phyloP scores from a whole-genome alignment of 2,888 invertebrate species.

The Tanytarsus gracilentus region DNA sequence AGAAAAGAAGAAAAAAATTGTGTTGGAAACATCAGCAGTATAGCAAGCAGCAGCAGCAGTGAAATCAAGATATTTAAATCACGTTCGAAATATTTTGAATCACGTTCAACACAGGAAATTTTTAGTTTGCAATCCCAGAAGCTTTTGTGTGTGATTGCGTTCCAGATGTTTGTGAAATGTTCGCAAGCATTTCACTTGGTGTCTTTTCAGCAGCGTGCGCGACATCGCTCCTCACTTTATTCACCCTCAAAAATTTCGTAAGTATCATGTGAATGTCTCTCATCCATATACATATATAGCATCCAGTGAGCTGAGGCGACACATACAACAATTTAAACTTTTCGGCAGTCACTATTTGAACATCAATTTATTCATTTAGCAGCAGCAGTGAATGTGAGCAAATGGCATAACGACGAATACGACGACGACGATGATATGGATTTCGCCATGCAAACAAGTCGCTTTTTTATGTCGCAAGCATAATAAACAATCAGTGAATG shows the following conservation, averaged over 20 bases:
- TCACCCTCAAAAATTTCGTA: no score
- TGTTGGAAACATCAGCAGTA: background rate
- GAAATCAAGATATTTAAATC: constrained; percentile 25
- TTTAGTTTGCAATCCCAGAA: constrained; percentile 28
- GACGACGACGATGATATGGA: no score
- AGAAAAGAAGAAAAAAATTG: background rate
- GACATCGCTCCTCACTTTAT: no score
- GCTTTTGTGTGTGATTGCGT: constrained; percentile 28
- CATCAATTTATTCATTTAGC: constrained; percentile 29
- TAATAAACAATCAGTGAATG: constrained; percentile 26
- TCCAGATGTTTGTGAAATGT: constrained; percentile 12
- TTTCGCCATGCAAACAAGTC: constrained; percentile 24
- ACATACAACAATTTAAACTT: constrained; percentile 10
- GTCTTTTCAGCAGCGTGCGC: background rate
- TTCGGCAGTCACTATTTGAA: constrained; percentile 28
- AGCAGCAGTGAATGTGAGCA: background rate
- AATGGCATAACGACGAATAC: background rate
- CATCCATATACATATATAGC: no score
- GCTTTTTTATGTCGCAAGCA: background rate
- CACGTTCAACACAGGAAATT: constrained; percentile 27
- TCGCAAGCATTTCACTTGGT: background rate
- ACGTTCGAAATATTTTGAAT: constrained; percentile 29
- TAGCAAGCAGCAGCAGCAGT: background rate
- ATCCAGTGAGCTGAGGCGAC: no score
- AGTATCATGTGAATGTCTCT: no score